A percentile compares a stretch with the other conserved stretches of the same genome.
Conservation (phyloP, 2,888 invertebrate genomes). For the Pasiphila rectangulata region DNA sequence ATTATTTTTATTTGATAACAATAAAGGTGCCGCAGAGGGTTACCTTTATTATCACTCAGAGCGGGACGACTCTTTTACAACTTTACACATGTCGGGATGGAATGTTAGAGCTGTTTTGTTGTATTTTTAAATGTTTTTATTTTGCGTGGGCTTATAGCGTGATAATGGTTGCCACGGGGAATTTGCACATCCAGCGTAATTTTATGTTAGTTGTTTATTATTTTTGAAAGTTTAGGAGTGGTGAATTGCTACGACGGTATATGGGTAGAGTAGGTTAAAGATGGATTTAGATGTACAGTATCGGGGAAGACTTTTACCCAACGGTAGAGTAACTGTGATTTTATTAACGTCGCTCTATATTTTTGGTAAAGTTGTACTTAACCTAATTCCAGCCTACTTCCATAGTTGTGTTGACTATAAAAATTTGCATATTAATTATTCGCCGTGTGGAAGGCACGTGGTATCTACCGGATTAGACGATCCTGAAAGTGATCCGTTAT, state of each 20-base stretch:
- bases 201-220: conserved; percentile 1
- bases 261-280: too few relatives aligned
- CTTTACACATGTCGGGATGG: conserved; percentile 66
- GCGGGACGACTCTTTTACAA: conserved; percentile 69
- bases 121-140: conserved; percentile 37
- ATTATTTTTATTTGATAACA: conserved; percentile 81
- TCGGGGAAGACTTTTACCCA: too few relatives aligned
- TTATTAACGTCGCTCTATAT: too few relatives aligned
- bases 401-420: conserved; percentile 33
- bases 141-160: conserved; percentile 25
- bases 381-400: too few relatives aligned
- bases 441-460: conserved; percentile 38
- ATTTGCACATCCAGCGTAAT: not conserved
- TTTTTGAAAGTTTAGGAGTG: too few relatives aligned
- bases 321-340: too few relatives aligned
- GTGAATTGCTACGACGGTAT: too few relatives aligned
- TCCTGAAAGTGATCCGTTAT: conserved; percentile 77
- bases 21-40: conserved; percentile 77
- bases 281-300: too few relatives aligned
- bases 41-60: conserved; percentile 79
- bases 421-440: conserved; percentile 34
- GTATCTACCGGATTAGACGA: conserved; percentile 65
- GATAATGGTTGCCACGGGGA: not conserved
- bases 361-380: too few relatives aligned
- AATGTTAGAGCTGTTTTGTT: conserved; percentile 45